Percentiles rank a stretch among this genome's conserved stretches.
These are phyloP conservation scores for Halesus radiatus DNA, from an alignment of 1,140 invertebrate species.

Conservation along the genomic window DNA sequence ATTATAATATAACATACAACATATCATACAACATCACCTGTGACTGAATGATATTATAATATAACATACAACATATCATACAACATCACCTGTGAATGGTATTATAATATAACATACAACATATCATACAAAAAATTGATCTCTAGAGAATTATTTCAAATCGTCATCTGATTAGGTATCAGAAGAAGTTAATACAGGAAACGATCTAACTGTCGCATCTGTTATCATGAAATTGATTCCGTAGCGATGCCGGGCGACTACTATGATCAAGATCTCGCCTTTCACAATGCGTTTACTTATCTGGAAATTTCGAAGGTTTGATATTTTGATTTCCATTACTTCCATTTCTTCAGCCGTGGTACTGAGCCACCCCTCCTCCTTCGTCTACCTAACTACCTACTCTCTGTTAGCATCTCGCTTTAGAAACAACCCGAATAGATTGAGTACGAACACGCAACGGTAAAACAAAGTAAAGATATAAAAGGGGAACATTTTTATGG, in stretches of 20 bases:
- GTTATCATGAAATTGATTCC: background rate
- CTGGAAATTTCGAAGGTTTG: constrained; percentile 43
- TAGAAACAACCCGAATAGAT: background rate
- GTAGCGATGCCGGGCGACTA: background rate
- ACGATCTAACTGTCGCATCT: background rate
- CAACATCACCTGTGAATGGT: too few species aligned
- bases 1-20: too few species aligned
- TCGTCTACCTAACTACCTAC: background rate
- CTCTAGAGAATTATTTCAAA: too few species aligned
- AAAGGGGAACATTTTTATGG: background rate
- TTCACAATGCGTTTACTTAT: constrained; percentile 46
- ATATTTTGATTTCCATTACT: constrained; percentile 46
- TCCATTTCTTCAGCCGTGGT: constrained; percentile 21
- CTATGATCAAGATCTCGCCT: background rate
- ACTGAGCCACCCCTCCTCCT: background rate
- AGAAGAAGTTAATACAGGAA: too few species aligned
- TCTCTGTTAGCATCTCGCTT: constrained; percentile 4
- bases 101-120: too few species aligned
- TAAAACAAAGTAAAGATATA: background rate
- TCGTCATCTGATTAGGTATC: too few species aligned
- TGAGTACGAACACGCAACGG: background rate
- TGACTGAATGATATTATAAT: too few species aligned
- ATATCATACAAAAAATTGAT: too few species aligned
- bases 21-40: too few species aligned
- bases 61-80: too few species aligned